Conservation (phyloP, 2,113 vertebrate species). For the Urocynchramus pylzowi region DNA sequence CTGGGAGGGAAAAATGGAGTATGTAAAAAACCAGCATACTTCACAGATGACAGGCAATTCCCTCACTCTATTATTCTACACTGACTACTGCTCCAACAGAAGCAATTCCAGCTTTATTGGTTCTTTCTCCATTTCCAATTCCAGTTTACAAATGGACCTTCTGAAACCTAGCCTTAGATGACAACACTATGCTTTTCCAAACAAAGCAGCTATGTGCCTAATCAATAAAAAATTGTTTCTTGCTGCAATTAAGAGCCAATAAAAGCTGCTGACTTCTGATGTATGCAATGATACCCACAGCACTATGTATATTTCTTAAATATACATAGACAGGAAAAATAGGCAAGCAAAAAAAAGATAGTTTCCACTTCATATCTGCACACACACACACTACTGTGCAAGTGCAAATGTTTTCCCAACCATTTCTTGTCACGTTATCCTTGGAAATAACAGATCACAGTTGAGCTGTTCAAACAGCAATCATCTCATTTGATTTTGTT, state of each 20-base stretch:
- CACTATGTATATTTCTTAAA: slow-evolving; percentile 69
- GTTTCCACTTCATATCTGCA: neutral
- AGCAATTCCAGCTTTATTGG: neutral
- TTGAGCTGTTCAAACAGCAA: neutral
- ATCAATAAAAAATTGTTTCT: neutral
- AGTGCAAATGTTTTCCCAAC: slow-evolving; percentile 38
- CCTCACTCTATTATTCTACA: neutral
- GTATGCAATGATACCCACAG: slow-evolving; percentile 59
- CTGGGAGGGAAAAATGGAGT: neutral
- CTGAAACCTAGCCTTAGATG: neutral
- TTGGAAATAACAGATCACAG: slow-evolving; percentile 12
- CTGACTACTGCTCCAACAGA: neutral
- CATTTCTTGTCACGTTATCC: slow-evolving; percentile 2
- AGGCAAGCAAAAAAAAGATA: slow-evolving; percentile 20
- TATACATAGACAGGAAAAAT: slow-evolving; percentile 65
- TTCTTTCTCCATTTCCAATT: neutral
- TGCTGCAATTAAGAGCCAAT: slow-evolving; percentile 32
- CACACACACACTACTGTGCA: slow-evolving; percentile 1
- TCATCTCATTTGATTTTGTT: neutral
- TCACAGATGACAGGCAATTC: neutral
- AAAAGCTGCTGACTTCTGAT: slow-evolving; percentile 54
- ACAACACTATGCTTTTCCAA: neutral
- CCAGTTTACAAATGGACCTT: neutral
- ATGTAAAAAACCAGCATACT: neutral
- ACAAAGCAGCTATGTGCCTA: neutral